Conservation (phyloP, 2,797 vertebrate species). For the Sciaenops ocellatus region DNA sequence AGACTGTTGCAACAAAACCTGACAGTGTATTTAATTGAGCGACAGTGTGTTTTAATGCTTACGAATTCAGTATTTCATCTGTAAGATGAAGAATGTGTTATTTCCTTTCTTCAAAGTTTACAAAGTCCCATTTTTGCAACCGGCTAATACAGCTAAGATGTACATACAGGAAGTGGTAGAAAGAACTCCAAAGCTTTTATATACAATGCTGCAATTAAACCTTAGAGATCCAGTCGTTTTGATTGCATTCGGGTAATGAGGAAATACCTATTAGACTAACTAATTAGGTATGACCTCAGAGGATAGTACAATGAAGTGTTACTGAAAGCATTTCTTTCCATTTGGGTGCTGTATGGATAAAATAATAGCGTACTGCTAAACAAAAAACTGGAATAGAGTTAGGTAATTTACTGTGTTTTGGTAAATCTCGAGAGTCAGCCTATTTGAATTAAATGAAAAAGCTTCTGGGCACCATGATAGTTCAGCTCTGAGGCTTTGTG, state of each 20-base stretch:
- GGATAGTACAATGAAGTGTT: slow-evolving; percentile 21
- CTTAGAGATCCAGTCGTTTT: slow-evolving; percentile 23
- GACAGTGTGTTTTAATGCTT: background rate
- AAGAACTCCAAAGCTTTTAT: slow-evolving; percentile 1
- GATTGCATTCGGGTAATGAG: slow-evolving; percentile 20
- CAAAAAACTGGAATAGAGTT: background rate
- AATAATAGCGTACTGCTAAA: slow-evolving; percentile 15
- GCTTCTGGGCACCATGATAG: slow-evolving; percentile 7
- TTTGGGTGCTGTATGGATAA: background rate
- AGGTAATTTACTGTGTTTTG: slow-evolving; percentile 7
- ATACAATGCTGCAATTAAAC: background rate
- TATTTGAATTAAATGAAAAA: slow-evolving; percentile 43
- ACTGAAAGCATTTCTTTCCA: slow-evolving; percentile 11
- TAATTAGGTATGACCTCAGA: slow-evolving; percentile 36
- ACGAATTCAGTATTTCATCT: background rate
- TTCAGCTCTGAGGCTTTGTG: slow-evolving; percentile 43
- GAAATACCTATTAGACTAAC: slow-evolving; percentile 27
- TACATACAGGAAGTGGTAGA: background rate
- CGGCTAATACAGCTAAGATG: background rate
- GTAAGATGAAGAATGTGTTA: background rate
- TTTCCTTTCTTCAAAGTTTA: background rate
- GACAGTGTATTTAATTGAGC: background rate
- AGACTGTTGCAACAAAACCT: background rate
- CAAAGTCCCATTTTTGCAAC: background rate
- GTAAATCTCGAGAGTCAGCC: slow-evolving; percentile 5